These are phyloP conservation scores for Eumerus sabulonum DNA, from an alignment of 2,888 invertebrate genomes.

Conservation along the genomic window DNA sequence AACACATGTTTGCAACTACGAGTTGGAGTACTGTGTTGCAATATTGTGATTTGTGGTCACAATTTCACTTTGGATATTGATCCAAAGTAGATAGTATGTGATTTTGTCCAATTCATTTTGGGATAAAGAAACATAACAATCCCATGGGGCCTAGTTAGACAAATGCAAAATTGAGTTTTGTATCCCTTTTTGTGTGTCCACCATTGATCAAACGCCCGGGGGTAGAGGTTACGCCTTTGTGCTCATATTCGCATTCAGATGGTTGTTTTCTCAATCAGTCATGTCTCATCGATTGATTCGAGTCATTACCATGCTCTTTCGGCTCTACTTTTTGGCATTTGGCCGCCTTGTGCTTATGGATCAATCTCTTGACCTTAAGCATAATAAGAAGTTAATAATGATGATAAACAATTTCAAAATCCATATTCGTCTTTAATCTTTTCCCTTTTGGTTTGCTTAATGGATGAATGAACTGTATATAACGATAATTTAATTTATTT, in stretches of 20 bases:
- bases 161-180: not conserved
- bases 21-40: no score
- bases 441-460: not conserved
- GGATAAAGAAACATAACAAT: no score
- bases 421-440: slow-evolving; percentile 12
- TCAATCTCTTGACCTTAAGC: slow-evolving; percentile 2
- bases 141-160: not conserved
- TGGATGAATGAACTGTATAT: not conserved
- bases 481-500: slow-evolving; percentile 48
- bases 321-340: not conserved
- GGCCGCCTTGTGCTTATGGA: slow-evolving; percentile 7
- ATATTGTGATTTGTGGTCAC: not conserved
- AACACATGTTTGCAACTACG: not conserved
- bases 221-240: not conserved
- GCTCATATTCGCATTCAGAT: slow-evolving; percentile 1
- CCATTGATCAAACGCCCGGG: slow-evolving; percentile 6
- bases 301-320: slow-evolving; percentile 24
- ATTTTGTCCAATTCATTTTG: no score
- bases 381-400: slow-evolving; percentile 45
- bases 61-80: not conserved
- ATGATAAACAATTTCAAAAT: slow-evolving; percentile 25
- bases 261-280: slow-evolving; percentile 22
- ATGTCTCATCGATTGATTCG: slow-evolving; percentile 38
- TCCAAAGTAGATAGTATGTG: no score
- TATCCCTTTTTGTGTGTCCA: slow-evolving; percentile 19